Evolutionary conservation across 2,797 vertebrate species (phyloP).

Genomic region (Sciaenops ocellatus): DNA sequence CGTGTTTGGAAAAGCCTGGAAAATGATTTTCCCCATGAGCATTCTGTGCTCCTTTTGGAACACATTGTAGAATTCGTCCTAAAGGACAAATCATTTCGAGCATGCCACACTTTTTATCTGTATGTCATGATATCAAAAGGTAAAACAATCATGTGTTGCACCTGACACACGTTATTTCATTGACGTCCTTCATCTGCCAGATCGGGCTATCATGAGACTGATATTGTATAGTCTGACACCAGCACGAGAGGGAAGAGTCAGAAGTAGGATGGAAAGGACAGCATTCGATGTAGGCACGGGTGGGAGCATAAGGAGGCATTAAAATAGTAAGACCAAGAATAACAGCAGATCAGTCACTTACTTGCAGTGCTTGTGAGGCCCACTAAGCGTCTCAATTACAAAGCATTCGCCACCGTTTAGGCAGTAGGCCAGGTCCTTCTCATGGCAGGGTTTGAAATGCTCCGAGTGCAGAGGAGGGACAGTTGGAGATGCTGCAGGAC

Average conservation of each 20-base stretch:
- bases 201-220: too few relatives aligned
- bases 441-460: constrained; percentile 97
- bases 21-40: too few relatives aligned
- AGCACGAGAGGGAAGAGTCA: neutral
- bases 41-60: too few relatives aligned
- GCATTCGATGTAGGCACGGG: neutral
- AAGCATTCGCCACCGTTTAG: constrained; percentile 98
- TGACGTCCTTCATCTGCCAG: too few relatives aligned
- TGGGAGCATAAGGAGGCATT: neutral
- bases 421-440: constrained; percentile 97
- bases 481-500: constrained; percentile 89
- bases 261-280: neutral
- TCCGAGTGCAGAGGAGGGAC: constrained; percentile 94
- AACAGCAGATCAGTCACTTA: constrained; percentile 80
- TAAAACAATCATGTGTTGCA: too few relatives aligned
- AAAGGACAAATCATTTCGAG: too few relatives aligned
- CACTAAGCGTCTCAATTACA: constrained; percentile 96
- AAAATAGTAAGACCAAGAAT: neutral
- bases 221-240: too few relatives aligned
- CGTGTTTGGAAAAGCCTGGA: too few relatives aligned
- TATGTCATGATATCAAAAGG: too few relatives aligned
- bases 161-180: too few relatives aligned
- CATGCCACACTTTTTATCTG: too few relatives aligned
- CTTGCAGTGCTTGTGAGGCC: constrained; percentile 99
- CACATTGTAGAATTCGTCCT: too few relatives aligned